Conservation (phyloP, 2,797 vertebrate genomes). For the Bovichtus variegatus region DNA sequence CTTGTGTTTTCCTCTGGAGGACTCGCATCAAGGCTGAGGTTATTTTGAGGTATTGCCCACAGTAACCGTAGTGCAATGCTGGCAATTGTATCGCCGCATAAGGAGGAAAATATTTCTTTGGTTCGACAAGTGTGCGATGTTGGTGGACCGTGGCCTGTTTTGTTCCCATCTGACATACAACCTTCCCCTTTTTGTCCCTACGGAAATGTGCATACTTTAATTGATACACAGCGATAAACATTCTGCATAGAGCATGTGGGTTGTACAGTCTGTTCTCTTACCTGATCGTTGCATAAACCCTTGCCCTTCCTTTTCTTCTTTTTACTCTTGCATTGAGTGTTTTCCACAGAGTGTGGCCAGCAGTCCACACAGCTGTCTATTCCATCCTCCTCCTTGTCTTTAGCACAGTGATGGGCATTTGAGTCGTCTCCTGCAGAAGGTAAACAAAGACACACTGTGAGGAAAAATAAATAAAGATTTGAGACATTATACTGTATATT, state of each 20-base stretch:
- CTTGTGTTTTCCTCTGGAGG: slow-evolving; percentile 85
- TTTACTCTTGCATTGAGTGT: slow-evolving; percentile 92
- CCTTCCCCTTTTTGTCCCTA: slow-evolving; percentile 87
- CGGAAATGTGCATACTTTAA: slow-evolving; percentile 35
- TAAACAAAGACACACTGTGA: slow-evolving; percentile 6
- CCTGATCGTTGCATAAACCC: slow-evolving; percentile 86
- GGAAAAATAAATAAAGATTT: background rate
- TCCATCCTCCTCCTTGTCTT: slow-evolving; percentile 93
- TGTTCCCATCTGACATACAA: slow-evolving; percentile 82
- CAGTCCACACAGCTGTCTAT: slow-evolving; percentile 93
- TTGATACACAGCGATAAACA: background rate
- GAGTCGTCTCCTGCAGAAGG: slow-evolving; percentile 86
- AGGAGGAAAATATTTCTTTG: slow-evolving; percentile 88
- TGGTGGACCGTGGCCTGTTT: slow-evolving; percentile 78
- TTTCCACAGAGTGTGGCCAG: slow-evolving; percentile 91
- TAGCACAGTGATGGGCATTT: slow-evolving; percentile 87
- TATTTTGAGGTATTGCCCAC: slow-evolving; percentile 88
- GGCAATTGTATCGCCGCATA: slow-evolving; percentile 84
- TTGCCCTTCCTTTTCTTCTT: slow-evolving; percentile 97
- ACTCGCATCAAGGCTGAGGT: slow-evolving; percentile 78
- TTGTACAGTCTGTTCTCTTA: slow-evolving; percentile 69
- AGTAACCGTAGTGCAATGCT: slow-evolving; percentile 86
- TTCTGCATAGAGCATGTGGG: background rate
- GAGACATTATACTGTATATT: background rate
- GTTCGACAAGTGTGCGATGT: slow-evolving; percentile 86